These are phyloP conservation scores for Malaclemys terrapin DNA, from an alignment of 2,113 vertebrate genomes.

Conservation along the genomic window DNA sequence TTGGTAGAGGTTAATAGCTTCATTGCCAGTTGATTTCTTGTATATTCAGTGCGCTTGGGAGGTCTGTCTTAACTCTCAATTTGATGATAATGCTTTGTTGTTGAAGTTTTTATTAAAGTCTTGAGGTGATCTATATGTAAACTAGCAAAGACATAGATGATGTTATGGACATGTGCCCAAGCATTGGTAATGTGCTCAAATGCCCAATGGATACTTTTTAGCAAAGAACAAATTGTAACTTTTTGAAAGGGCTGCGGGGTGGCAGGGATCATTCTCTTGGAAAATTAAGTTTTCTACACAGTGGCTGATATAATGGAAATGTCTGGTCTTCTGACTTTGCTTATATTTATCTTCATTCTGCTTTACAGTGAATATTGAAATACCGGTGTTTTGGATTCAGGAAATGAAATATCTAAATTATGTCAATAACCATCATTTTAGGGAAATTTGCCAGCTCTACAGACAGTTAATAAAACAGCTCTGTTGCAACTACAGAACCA, in stretches of 20 bases:
- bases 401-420: neutral
- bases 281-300: neutral
- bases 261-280: neutral
- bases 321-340: neutral
- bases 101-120: neutral
- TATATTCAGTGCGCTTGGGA: fast-evolving
- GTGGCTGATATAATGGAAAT: fast-evolving
- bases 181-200: neutral
- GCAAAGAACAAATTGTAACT: neutral
- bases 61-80: fast-evolving
- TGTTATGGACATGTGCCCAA: neutral
- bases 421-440: neutral
- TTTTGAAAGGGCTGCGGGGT: neutral
- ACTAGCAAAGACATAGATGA: neutral
- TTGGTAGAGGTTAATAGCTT: neutral
- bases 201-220: neutral
- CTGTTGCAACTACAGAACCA: neutral
- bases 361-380: neutral
- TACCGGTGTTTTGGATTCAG: neutral
- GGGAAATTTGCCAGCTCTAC: neutral
- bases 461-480: neutral
- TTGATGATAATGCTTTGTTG: fast-evolving
- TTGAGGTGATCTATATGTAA: neutral
- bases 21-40: fast-evolving
- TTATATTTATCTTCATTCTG: neutral